Conservation (phyloP, 2,888 invertebrate genomes). For the Hirtodrosophila duncani region DNA sequence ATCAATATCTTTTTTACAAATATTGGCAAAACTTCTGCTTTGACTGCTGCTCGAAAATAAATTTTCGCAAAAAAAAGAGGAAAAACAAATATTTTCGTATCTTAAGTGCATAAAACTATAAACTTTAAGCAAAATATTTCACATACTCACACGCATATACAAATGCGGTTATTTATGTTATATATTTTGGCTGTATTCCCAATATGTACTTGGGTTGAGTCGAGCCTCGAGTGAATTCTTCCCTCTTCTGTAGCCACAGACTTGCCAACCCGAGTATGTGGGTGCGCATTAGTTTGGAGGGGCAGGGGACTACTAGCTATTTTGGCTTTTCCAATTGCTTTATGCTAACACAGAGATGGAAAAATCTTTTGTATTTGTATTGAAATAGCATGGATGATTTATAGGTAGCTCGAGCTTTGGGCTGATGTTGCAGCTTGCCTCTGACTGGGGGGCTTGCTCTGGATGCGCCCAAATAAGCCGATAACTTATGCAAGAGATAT, state of each 20-base stretch:
- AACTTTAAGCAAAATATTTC: slow-evolving; percentile 72
- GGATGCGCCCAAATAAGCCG: slow-evolving; percentile 45
- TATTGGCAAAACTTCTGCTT: slow-evolving; percentile 71
- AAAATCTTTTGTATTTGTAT: slow-evolving; percentile 70
- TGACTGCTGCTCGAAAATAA: slow-evolving; percentile 58
- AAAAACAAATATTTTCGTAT: slow-evolving; percentile 62
- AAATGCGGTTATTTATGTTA: slow-evolving; percentile 66
- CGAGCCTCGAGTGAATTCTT: too few relatives aligned
- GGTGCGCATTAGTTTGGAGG: background rate
- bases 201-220: too few relatives aligned
- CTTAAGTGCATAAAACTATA: slow-evolving; percentile 72
- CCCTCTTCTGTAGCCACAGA: too few relatives aligned
- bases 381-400: slow-evolving; percentile 69
- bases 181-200: slow-evolving; percentile 64
- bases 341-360: slow-evolving; percentile 55
- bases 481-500: slow-evolving; percentile 63
- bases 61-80: slow-evolving; percentile 40
- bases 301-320: slow-evolving; percentile 50
- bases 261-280: too few relatives aligned
- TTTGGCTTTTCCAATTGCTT: slow-evolving; percentile 69
- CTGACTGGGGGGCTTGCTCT: slow-evolving; percentile 17
- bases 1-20: slow-evolving; percentile 73
- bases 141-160: slow-evolving; percentile 30
- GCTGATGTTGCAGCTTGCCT: slow-evolving; percentile 8
- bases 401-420: slow-evolving; percentile 48